These are phyloP conservation scores for Enoplosus armatus DNA, from an alignment of 2,797 vertebrate genomes.

Conservation along the genomic window DNA sequence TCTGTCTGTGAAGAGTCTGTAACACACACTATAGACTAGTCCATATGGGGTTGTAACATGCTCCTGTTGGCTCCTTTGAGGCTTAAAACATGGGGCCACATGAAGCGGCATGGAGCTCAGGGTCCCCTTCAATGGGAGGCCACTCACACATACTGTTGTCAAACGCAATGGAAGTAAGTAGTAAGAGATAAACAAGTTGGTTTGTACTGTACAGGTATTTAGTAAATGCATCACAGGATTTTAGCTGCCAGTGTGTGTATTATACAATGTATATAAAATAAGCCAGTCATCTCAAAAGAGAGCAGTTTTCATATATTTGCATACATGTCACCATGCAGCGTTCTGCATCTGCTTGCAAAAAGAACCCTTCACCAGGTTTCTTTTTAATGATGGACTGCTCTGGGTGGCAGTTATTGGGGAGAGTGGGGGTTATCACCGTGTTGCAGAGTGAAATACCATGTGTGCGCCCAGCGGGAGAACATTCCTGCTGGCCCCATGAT, in stretches of 20 bases:
- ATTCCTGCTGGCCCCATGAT: slow-evolving; percentile 89
- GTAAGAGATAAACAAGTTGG: neutral
- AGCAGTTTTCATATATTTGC: slow-evolving; percentile 24
- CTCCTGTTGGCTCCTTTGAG: slow-evolving; percentile 46
- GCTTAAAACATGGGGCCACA: slow-evolving; percentile 70
- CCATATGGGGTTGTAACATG: slow-evolving; percentile 51
- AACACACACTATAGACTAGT: slow-evolving; percentile 55
- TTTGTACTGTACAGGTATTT: neutral
- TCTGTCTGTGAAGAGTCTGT: slow-evolving; percentile 47
- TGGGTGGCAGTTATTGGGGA: slow-evolving; percentile 66
- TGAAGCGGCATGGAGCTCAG: slow-evolving; percentile 64
- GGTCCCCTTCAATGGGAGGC: slow-evolving; percentile 82
- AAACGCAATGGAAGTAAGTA: slow-evolving; percentile 15
- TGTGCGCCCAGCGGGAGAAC: slow-evolving; percentile 91
- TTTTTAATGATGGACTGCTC: slow-evolving; percentile 71
- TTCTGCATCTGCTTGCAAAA: slow-evolving; percentile 46
- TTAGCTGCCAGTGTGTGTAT: neutral
- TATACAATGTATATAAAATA: neutral
- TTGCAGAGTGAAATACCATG: slow-evolving; percentile 90
- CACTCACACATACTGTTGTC: slow-evolving; percentile 41
- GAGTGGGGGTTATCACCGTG: slow-evolving; percentile 75
- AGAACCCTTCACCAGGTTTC: slow-evolving; percentile 49
- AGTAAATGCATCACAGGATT: neutral
- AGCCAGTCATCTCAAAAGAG: neutral
- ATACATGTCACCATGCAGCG: neutral